Percentiles rank a stretch among this genome's conserved stretches.
phyloP scores from a whole-genome alignment of 1,140 invertebrate genomes.

The Cheumatopsyche charites region DNA sequence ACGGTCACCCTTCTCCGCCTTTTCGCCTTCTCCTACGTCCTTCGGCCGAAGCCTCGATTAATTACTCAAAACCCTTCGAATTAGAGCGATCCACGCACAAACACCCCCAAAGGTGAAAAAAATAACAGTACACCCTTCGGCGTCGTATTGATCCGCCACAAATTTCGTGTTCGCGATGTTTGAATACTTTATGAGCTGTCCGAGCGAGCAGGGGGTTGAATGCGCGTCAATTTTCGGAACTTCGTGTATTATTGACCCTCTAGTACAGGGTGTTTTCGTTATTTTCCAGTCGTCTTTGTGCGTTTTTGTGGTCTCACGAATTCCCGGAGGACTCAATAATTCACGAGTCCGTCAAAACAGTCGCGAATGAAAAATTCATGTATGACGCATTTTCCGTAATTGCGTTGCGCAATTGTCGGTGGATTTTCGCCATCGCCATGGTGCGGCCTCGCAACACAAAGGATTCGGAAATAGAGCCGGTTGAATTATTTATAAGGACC shows the following conservation, averaged over 20 bases:
- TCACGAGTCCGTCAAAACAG: neutral
- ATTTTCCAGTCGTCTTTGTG: neutral
- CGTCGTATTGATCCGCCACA: slow-evolving; percentile 42
- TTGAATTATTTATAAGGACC: slow-evolving; percentile 43
- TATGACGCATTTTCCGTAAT: neutral
- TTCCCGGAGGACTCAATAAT: neutral
- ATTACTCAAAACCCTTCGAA: slow-evolving; percentile 30
- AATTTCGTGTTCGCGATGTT: slow-evolving; percentile 45
- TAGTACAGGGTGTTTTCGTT: neutral
- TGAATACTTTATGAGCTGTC: slow-evolving; percentile 47
- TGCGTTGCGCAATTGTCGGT: neutral
- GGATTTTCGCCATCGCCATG: slow-evolving; percentile 19
- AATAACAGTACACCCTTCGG: slow-evolving; percentile 6
- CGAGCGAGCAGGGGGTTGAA: slow-evolving; percentile 23
- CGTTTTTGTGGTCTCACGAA: slow-evolving; percentile 7
- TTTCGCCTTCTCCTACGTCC: slow-evolving; percentile 13
- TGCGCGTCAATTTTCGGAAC: slow-evolving; percentile 44
- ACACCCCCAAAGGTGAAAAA: neutral
- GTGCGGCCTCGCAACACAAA: slow-evolving; percentile 15
- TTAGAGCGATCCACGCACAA: slow-evolving; percentile 22
- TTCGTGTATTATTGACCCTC: slow-evolving; percentile 35
- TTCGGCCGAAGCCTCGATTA: slow-evolving; percentile 29
- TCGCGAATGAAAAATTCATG: neutral
- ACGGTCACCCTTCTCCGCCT: neutral
- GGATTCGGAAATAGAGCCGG: slow-evolving; percentile 38